Percentiles rank a stretch among this genome's conserved stretches.
Conservation (phyloP, 2,888 invertebrate species). For the Phorcus lineatus region DNA sequence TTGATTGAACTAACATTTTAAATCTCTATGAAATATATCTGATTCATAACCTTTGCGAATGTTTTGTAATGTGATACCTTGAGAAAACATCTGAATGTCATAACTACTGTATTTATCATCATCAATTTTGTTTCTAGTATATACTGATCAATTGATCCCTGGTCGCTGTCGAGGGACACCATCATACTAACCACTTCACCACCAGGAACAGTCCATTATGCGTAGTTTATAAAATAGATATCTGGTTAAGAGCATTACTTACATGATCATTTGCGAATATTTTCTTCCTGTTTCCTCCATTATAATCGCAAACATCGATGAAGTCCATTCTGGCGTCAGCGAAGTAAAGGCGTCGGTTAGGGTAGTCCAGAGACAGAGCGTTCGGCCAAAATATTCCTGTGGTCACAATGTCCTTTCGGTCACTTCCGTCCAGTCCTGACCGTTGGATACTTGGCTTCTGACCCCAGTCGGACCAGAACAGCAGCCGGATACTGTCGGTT, state of each 20-base stretch:
- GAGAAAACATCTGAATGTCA: too few relatives aligned
- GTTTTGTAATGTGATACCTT: too few relatives aligned
- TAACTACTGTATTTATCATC: too few relatives aligned
- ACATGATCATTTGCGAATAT: slow-evolving; percentile 78
- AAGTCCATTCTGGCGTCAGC: slow-evolving; percentile 98
- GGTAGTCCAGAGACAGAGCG: slow-evolving; percentile 95
- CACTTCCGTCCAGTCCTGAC: slow-evolving; percentile 95
- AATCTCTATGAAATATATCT: too few relatives aligned
- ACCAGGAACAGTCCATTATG: too few relatives aligned
- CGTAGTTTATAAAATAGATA: too few relatives aligned
- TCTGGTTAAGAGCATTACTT: slow-evolving; percentile 36
- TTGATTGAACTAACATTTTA: too few relatives aligned
- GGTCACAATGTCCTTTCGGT: slow-evolving; percentile 88
- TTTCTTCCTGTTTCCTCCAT: slow-evolving; percentile 92
- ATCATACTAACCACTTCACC: too few relatives aligned
- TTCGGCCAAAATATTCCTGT: slow-evolving; percentile 99
- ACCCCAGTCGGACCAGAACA: slow-evolving; percentile 99
- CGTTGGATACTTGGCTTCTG: slow-evolving; percentile 96
- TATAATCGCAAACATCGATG: slow-evolving; percentile 97
- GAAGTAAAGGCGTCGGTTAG: slow-evolving; percentile 94
- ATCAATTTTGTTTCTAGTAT: too few relatives aligned
- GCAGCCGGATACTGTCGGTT: slow-evolving; percentile 61
- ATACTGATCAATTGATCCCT: too few relatives aligned
- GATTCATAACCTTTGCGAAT: too few relatives aligned
- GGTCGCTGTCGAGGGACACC: too few relatives aligned